Base-by-base conservation (phyloP, 2,113 vertebrate species). In the Butastur rufipennis region DNA sequence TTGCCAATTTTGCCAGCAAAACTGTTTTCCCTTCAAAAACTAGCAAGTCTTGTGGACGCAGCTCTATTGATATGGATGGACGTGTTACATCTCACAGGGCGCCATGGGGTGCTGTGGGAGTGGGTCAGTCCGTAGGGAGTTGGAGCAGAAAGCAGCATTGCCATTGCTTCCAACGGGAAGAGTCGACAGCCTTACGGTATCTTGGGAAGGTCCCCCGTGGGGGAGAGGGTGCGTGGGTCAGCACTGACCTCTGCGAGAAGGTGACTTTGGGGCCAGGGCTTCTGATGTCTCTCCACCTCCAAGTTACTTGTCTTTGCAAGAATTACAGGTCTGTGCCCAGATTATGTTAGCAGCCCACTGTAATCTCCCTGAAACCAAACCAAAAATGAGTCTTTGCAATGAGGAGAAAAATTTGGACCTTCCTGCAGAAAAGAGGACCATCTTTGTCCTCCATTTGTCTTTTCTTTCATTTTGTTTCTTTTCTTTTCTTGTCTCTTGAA, bases 51-150 rank as follows among this genome's bases (percentile, higher is more conserved):
- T 48, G 22, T 8, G 56, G 74, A 2, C 3, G 3, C 17, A 26
- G 63, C 15, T 50, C 38, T 6, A 0, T 1, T 12, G 29, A 36
- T 21, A 6, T 1, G 31, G 61, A 2, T 6, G 19, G 71, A 18
- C 0, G 1, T 17, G 36, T 11, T 12, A 0, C 18, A 8, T 13
- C 25, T 34, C 42, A 0, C 2, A 29, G 10, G 23, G 4, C 25
- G 27, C 43, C 16, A 4, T 10, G 13, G 36, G 27, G 3, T 48
- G 45, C 71, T 26, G 18, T 18, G 47, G 47, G 61, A 40, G 34
- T 0, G 29, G 47, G 1, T 16, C 0, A 1, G 6, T 55, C 48
- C 26, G 20, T 10, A 9, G 0, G 6, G n/a, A 67, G 16, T 0
- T 38, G n/a, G 43, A 61, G 43, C 16, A 34, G 13, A 29, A 4